Conservation (phyloP, 2,888 invertebrate species). For the Clivina fossor region DNA sequence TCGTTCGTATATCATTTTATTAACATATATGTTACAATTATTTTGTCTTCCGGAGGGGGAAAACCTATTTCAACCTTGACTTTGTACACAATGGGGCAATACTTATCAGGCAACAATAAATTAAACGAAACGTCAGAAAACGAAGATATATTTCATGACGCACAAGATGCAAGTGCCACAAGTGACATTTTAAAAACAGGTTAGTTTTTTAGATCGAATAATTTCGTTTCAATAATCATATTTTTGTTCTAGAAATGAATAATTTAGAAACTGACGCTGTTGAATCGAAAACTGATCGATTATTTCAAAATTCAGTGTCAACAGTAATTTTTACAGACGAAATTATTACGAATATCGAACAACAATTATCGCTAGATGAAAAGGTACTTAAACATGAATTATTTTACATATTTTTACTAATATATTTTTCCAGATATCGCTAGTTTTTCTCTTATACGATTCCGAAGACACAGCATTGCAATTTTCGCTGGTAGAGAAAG, state of each 20-base stretch:
- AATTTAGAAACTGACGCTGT: constrained; percentile 22
- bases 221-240: not conserved
- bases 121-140: constrained; percentile 1
- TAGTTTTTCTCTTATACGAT: constrained; percentile 48
- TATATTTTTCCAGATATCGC: constrained; percentile 43
- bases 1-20: too few relatives aligned
- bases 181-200: constrained; percentile 6
- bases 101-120: too few relatives aligned
- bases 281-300: constrained; percentile 6
- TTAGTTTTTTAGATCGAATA: not conserved
- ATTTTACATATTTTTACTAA: constrained; percentile 1
- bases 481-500: constrained; percentile 37
- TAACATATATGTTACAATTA: too few relatives aligned
- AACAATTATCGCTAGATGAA: constrained; percentile 54
- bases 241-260: constrained; percentile 1
- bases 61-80: too few relatives aligned
- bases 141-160: constrained; percentile 12
- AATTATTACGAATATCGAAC: constrained; percentile 52
- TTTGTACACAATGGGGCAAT: too few relatives aligned
- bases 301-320: not conserved
- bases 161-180: not conserved
- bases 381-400: constrained; percentile 47
- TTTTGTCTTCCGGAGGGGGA: too few relatives aligned
- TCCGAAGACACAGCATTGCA: constrained; percentile 42
- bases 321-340: constrained; percentile 39